Evolutionary conservation across 2,797 vertebrate genomes (phyloP).

Genomic region (Rhinogobio ventralis): DNA sequence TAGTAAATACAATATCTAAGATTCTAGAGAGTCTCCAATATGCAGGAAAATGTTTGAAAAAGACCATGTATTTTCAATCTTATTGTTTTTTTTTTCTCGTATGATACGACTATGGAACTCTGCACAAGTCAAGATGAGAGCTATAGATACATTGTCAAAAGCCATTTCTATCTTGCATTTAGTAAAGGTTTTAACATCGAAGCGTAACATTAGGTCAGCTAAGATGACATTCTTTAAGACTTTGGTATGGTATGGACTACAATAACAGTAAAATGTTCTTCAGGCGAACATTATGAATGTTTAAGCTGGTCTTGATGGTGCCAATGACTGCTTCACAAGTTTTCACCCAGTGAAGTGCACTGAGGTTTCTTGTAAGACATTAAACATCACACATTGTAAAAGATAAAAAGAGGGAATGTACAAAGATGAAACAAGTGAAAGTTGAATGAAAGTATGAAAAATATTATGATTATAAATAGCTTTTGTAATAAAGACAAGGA

Average conservation of each 20-base stretch:
- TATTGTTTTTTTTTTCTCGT: not conserved
- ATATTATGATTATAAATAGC: not conserved
- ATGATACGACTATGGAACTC: constrained; percentile 19
- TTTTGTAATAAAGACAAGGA: not conserved
- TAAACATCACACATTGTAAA: constrained; percentile 6
- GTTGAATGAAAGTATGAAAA: not conserved
- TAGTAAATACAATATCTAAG: constrained; percentile 23
- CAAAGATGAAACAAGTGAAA: not conserved
- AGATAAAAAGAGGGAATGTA: constrained; percentile 19
- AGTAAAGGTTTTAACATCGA: constrained; percentile 14
- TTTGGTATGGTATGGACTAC: constrained; percentile 38
- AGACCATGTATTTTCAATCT: not conserved
- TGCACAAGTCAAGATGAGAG: constrained; percentile 11
- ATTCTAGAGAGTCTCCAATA: constrained; percentile 29
- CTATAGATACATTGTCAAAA: constrained; percentile 33
- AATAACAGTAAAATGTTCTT: constrained; percentile 19
- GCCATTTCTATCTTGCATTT: constrained; percentile 36
- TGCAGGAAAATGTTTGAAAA: constrained; percentile 24
- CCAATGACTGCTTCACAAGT: not conserved
- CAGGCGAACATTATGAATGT: constrained; percentile 3
- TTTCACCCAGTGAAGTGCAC: constrained; percentile 16
- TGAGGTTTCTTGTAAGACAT: not conserved
- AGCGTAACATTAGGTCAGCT: constrained; percentile 27
- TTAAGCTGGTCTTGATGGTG: not conserved
- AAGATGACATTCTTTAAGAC: constrained; percentile 36